Conservation (phyloP, 2,797 vertebrate genomes). For the Dicrostonyx torquatus region DNA sequence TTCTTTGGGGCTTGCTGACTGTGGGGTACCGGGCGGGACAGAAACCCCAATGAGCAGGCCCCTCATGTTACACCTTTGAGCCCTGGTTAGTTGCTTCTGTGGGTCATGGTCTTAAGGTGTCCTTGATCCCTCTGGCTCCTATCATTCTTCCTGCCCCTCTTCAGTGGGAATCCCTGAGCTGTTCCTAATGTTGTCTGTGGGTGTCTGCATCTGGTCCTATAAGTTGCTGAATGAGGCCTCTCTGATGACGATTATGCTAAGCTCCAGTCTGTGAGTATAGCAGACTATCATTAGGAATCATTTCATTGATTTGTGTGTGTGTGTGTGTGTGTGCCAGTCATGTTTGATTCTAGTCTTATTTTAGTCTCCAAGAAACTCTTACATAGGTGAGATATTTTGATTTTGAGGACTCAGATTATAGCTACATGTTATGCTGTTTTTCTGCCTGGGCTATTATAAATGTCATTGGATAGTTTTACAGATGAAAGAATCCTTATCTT, state of each 20-base stretch:
- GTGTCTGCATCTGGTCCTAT: background rate
- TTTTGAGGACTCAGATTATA: conserved; percentile 21
- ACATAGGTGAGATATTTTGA: background rate
- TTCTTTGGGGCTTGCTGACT: no score
- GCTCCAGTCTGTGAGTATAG: background rate
- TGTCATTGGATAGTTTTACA: background rate
- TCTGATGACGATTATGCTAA: background rate
- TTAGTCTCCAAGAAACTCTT: background rate
- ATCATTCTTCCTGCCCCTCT: background rate
- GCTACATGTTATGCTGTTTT: background rate
- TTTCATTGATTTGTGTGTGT: background rate
- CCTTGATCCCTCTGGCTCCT: background rate
- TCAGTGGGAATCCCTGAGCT: background rate
- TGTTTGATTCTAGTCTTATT: background rate
- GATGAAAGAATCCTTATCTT: background rate
- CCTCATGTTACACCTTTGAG: no score
- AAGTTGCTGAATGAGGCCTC: background rate
- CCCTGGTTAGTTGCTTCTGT: background rate
- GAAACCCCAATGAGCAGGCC: no score
- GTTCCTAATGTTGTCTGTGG: background rate
- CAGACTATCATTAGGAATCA: background rate
- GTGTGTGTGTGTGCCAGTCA: background rate
- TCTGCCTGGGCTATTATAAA: background rate
- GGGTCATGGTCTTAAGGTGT: background rate
- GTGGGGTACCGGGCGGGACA: no score